Conservation (phyloP, 2,113 vertebrate species). For the Phalacrocorax brasilianus region DNA sequence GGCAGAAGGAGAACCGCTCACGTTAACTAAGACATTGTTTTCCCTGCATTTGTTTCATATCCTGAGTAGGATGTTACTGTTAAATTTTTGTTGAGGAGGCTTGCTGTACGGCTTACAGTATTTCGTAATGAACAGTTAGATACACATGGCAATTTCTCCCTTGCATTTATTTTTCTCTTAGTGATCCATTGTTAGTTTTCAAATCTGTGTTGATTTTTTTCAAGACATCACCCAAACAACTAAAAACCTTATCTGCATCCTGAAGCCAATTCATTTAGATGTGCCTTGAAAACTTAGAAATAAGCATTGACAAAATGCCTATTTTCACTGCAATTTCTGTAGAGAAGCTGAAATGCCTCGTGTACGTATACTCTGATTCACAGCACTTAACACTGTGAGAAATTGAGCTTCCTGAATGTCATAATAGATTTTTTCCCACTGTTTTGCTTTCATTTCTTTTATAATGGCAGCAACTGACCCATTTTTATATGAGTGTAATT, state of each 20-base stretch:
- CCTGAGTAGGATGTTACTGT: not conserved
- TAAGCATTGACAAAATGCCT: not conserved
- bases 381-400: not conserved
- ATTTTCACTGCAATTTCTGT: not conserved
- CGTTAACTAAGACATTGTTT: not conserved
- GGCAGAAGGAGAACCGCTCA: not conserved
- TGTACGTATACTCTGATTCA: not conserved
- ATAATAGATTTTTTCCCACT: not conserved
- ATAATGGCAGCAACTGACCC: not conserved
- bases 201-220: not conserved
- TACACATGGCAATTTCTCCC: not conserved
- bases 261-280: not conserved
- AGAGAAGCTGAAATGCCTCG: not conserved
- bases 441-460: not conserved
- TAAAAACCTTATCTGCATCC: not conserved
- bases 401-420: not conserved
- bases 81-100: not conserved
- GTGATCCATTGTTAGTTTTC: not conserved
- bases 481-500: not conserved
- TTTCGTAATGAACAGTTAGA: not conserved
- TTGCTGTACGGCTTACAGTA: not conserved
- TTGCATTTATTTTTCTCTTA: not conserved
- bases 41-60: not conserved
- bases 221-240: not conserved
- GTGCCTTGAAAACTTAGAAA: not conserved